phyloP scores from a whole-genome alignment of 2,888 invertebrate genomes.

The Papilio protenor region DNA sequence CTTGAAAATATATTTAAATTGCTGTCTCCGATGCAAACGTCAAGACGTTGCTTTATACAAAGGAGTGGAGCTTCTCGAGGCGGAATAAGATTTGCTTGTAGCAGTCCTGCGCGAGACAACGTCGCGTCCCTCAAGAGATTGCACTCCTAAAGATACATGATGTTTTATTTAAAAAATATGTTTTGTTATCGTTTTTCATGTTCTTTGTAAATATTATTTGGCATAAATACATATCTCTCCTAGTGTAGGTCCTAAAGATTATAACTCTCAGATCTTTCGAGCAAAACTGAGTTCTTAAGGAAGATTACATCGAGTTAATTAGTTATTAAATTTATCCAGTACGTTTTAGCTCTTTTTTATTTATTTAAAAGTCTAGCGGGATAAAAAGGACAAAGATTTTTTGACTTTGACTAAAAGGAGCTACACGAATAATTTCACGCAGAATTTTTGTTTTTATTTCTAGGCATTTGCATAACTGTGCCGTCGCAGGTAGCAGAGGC shows the following conservation, averaged over 20 bases:
- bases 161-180: background rate
- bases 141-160: background rate
- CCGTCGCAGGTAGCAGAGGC: constrained; percentile 5
- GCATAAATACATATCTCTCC: background rate
- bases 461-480: constrained; percentile 10
- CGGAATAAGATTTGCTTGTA: constrained; percentile 18
- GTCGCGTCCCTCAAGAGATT: background rate
- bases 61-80: background rate
- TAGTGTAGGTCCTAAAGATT: background rate
- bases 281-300: background rate
- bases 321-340: background rate
- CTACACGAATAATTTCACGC: background rate
- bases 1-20: constrained; percentile 12
- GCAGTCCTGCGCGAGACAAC: background rate
- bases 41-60: constrained; percentile 7
- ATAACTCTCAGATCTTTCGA: background rate
- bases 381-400: background rate
- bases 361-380: background rate
- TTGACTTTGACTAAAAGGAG: background rate
- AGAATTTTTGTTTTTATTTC: constrained; percentile 19
- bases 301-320: background rate
- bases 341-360: background rate
- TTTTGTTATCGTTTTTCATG: background rate
- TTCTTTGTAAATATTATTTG: background rate
- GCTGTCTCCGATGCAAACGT: constrained; percentile 7